Percentiles rank a stretch among this genome's conserved stretches.
Evolutionary conservation across 2,113 vertebrate species (phyloP).

Genomic region (Nansenia antarctica): DNA sequence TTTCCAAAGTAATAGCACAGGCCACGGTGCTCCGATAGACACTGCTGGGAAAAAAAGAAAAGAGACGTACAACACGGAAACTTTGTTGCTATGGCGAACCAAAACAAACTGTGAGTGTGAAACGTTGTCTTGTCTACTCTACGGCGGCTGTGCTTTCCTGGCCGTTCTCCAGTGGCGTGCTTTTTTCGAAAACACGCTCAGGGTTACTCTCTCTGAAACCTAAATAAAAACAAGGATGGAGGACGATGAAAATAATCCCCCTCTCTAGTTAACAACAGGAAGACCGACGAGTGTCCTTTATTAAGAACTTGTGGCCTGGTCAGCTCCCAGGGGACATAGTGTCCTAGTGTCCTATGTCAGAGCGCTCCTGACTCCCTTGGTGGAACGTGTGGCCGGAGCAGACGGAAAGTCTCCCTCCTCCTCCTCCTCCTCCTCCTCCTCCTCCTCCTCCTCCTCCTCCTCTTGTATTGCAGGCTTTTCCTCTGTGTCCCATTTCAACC

Average conservation of each 20-base stretch:
- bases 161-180: conserved; percentile 46
- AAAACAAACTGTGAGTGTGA: conserved; percentile 64
- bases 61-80: conserved; percentile 55
- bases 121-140: conserved; percentile 39
- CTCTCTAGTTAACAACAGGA: conserved; percentile 2
- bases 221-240: conserved; percentile 18
- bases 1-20: conserved; percentile 6
- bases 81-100: conserved; percentile 64
- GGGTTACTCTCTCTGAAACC: conserved; percentile 15
- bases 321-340: background rate
- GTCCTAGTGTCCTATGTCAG: conserved; percentile 1
- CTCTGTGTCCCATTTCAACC: conserved; percentile 34
- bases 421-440: conserved; percentile 7
- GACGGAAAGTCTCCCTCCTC: conserved; percentile 46
- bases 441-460: too few species aligned
- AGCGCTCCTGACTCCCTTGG: conserved; percentile 25
- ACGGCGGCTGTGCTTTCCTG: conserved; percentile 37
- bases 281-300: background rate
- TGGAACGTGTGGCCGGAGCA: conserved; percentile 25
- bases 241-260: conserved; percentile 29
- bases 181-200: conserved; percentile 23
- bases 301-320: background rate
- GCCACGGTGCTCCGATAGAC: conserved; percentile 12
- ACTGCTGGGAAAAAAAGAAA: conserved; percentile 44
- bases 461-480: conserved; percentile 37